Evolutionary conservation across 2,888 invertebrate species (phyloP), one percentile per base, ranked within the genome.

Genomic region (Ornithoptera alexandrae): DNA sequence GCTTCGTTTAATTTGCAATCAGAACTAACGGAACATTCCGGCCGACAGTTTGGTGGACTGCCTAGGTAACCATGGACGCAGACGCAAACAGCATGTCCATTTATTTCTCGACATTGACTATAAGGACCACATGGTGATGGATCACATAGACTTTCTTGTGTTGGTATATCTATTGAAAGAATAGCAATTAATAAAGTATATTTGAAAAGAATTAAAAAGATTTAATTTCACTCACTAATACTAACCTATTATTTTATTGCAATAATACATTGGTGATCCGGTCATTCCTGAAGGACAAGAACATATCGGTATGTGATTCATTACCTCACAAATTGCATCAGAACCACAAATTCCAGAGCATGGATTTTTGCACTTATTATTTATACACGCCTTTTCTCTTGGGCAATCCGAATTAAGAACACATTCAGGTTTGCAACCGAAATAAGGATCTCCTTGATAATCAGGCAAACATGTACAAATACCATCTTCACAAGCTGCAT

Each of bases 371-470:
- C 97, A 97, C 87, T 96, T 96, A 76, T 95, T 95, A 74, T 93
- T 94, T 50, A 96, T 93, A 82, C 97, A 97, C 60, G 97, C 95
- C 77, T 90, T 94, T 77, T 95, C 89, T 72, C 94, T 87, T 1
- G 94, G 81, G 79, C 97, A 97, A 75, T 97, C 96, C 0, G 94
- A 94, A 83, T 96, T 97, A 7, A 96, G 90, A 56, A 96, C 93
- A 84, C 97, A 97, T 89, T 97, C 97, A 0, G 97, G 97, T 74
- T 96, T 94, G 81, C 97, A 97, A 65, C 95, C 95, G 66, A 93
- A 86, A 78, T 95, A 95, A 18, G 97, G 96, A 85, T 96, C 95
- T 22, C 97, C 97, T 73, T 94, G 93, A 81, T 95, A 96, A 81
- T 95, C 95, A 0, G 94, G 90, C 73, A 95, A 84, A 79, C 97